phyloP scores from a whole-genome alignment of 2,888 invertebrate species.

The Trachelus tabidus region DNA sequence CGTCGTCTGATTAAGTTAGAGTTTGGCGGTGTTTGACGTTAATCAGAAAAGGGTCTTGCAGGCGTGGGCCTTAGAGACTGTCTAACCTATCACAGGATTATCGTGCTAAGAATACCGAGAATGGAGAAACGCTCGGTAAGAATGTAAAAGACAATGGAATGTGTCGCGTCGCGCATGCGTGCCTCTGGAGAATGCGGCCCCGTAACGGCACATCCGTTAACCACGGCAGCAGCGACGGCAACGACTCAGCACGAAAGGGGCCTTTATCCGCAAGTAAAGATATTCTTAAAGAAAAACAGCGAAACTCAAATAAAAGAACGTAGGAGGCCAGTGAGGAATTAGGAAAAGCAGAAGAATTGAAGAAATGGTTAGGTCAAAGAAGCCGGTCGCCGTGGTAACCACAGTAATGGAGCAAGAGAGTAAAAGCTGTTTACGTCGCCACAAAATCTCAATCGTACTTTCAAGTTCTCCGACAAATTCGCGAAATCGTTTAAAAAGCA shows the following conservation, averaged over 20 bases:
- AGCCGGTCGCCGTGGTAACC: background rate
- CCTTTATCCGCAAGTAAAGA: background rate
- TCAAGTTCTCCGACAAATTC: background rate
- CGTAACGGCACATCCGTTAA: constrained; percentile 65
- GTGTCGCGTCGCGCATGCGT: constrained; percentile 64
- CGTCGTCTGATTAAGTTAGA: background rate
- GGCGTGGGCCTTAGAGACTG: background rate
- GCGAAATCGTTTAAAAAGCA: background rate
- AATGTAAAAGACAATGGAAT: constrained; percentile 63
- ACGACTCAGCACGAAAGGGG: background rate
- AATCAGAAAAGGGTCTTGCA: background rate
- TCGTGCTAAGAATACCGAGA: constrained; percentile 51
- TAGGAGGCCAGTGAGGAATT: constrained; percentile 4
- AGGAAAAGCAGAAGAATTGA: background rate
- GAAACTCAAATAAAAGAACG: background rate
- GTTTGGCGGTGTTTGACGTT: background rate
- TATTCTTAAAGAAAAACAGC: background rate
- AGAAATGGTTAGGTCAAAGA: background rate
- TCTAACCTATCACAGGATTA: constrained; percentile 14
- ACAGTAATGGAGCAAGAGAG: background rate
- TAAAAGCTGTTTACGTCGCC: background rate
- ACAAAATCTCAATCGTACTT: background rate
- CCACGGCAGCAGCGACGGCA: constrained; percentile 36
- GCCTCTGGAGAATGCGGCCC: constrained; percentile 61
- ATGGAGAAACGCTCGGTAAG: constrained; percentile 41